These are phyloP conservation scores for Orius insidiosus DNA, from an alignment of 1,140 invertebrate genomes.

Conservation along the genomic window DNA sequence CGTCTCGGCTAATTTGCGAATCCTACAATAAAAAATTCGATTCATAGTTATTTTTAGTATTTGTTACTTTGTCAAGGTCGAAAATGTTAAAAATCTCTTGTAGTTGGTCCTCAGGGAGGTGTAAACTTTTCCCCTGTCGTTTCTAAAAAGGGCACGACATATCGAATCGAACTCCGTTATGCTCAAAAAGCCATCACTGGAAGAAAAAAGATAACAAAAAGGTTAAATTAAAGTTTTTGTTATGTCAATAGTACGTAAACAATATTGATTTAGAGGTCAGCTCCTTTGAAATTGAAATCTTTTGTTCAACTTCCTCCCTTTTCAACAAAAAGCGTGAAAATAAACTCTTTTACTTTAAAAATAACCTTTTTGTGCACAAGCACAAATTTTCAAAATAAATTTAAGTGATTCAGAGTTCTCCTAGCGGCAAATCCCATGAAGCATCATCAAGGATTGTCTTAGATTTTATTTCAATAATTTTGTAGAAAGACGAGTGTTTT, in stretches of 20 bases:
- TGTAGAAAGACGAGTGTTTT: too few species aligned
- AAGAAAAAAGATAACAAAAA: conserved; percentile 24
- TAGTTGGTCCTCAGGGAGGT: conserved; percentile 49
- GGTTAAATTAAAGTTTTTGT: too few species aligned
- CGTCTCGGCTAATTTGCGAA: conserved; percentile 61
- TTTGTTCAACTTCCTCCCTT: too few species aligned
- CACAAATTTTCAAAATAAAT: too few species aligned
- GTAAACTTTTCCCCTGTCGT: conserved; percentile 71
- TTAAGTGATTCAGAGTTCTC: too few species aligned
- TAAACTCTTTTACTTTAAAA: too few species aligned
- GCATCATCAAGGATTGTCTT: too few species aligned
- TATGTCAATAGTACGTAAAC: neutral
- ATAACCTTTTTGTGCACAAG: too few species aligned
- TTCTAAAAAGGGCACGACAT: conserved; percentile 68
- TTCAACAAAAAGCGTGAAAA: too few species aligned
- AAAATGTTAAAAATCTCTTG: conserved; percentile 31
- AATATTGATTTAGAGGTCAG: neutral
- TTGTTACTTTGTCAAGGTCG: conserved; percentile 25
- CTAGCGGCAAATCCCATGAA: too few species aligned
- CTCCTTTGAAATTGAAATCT: neutral
- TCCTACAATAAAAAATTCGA: too few species aligned
- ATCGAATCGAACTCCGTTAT: conserved; percentile 61
- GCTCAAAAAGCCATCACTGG: conserved; percentile 59
- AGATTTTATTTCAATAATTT: too few species aligned
- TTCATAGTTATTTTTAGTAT: neutral